These are phyloP conservation scores for Pyxicephalus adspersus DNA, from an alignment of 2,113 vertebrate genomes.

Conservation along the genomic window DNA sequence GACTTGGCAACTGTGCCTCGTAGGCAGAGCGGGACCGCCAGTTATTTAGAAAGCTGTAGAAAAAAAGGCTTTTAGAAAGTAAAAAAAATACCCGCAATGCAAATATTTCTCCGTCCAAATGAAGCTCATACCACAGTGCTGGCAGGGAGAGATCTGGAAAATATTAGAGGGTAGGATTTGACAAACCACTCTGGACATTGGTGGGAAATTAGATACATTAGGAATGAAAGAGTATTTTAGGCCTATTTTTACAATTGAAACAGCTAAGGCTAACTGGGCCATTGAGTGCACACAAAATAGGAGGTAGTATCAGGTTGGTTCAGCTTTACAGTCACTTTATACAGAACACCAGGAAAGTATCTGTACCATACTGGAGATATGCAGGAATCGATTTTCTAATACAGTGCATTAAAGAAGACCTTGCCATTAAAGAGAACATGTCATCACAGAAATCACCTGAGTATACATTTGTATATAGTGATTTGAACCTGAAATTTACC, in stretches of 20 bases:
- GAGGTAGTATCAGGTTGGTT: slow-evolving; percentile 1
- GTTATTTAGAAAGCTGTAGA: slow-evolving; percentile 33
- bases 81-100: slow-evolving; percentile 49
- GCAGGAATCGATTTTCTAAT: background rate
- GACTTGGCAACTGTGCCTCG: slow-evolving; percentile 21
- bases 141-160: slow-evolving; percentile 60
- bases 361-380: background rate
- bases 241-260: slow-evolving; percentile 42
- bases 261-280: slow-evolving; percentile 17
- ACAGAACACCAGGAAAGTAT: background rate
- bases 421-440: too few relatives aligned
- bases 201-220: slow-evolving; percentile 61
- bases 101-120: slow-evolving; percentile 58
- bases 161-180: slow-evolving; percentile 58
- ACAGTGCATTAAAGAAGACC: background rate
- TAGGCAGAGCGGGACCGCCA: background rate
- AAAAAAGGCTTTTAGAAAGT: slow-evolving; percentile 56
- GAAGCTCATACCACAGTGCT: slow-evolving; percentile 54
- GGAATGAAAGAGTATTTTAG: slow-evolving; percentile 58
- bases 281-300: slow-evolving; percentile 38
- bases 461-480: too few relatives aligned
- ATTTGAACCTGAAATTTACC: too few relatives aligned
- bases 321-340: slow-evolving; percentile 21
- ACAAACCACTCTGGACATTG: slow-evolving; percentile 58
- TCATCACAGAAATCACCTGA: too few relatives aligned